phyloP scores from a whole-genome alignment of 2,113 vertebrate genomes.

The Sarotherodon lohbergeri region DNA sequence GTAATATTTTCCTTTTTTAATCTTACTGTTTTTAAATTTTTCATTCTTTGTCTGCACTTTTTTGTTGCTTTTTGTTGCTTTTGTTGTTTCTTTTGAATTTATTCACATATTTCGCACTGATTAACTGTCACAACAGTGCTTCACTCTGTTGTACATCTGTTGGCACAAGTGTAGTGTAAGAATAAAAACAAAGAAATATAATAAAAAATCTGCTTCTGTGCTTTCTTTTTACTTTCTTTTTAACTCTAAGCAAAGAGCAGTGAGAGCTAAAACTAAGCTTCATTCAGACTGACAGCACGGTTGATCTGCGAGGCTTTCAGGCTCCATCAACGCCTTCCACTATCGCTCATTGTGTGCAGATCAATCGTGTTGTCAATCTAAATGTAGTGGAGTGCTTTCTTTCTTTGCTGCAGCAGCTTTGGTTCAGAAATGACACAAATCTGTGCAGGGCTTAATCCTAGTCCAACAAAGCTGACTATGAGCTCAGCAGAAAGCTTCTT shows the following conservation, averaged over 20 bases:
- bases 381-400: not conserved
- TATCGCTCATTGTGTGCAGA: not conserved
- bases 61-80: not conserved
- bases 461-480: not conserved
- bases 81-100: not conserved
- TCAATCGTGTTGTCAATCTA: not conserved
- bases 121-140: not conserved
- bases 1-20: not conserved
- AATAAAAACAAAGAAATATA: not conserved
- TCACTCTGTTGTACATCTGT: not conserved
- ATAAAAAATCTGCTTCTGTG: not conserved
- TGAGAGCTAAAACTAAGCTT: not conserved
- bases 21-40: no score
- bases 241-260: not conserved
- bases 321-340: not conserved
- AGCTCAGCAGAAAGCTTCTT: not conserved
- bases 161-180: not conserved
- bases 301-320: not conserved
- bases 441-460: not conserved
- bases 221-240: not conserved
- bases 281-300: not conserved
- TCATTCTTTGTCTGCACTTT: not conserved
- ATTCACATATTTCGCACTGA: rapidly evolving
- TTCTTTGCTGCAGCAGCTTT: not conserved
- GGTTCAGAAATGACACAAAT: not conserved